Conservation (phyloP, 2,797 vertebrate genomes). For the Basileuterus tristriatus region DNA sequence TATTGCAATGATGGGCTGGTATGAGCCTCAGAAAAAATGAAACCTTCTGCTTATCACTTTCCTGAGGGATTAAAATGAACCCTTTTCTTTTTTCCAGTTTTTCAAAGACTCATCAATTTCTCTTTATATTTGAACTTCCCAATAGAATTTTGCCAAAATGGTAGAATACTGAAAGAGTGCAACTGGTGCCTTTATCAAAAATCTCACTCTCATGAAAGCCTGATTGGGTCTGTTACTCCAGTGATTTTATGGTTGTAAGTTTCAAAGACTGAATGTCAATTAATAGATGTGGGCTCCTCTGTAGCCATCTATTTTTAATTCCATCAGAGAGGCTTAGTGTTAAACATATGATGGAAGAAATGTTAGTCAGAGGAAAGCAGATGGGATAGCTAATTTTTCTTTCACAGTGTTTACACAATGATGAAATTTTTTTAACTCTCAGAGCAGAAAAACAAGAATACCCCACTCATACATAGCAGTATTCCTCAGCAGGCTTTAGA, state of each 20-base stretch:
- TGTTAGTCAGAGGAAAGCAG: slow-evolving; percentile 58
- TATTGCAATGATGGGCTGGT: neutral
- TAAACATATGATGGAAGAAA: slow-evolving; percentile 51
- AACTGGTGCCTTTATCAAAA: neutral
- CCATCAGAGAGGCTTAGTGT: slow-evolving; percentile 10
- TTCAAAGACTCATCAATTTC: neutral
- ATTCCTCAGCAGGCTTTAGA: neutral
- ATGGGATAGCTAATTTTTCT: slow-evolving; percentile 56
- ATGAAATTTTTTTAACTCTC: slow-evolving; percentile 18
- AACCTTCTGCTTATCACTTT: neutral
- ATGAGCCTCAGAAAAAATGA: neutral
- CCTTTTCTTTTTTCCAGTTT: neutral
- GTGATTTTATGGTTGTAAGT: slow-evolving; percentile 24
- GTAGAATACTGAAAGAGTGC: neutral
- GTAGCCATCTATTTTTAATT: slow-evolving; percentile 48
- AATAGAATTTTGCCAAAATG: neutral
- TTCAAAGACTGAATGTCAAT: slow-evolving; percentile 2
- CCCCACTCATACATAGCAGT: neutral
- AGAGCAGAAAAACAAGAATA: slow-evolving; percentile 35
- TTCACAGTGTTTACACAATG: slow-evolving; percentile 49
- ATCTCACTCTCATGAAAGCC: neutral
- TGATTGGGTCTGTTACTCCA: neutral
- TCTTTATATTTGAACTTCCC: neutral
- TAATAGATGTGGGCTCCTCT: slow-evolving; percentile 8
- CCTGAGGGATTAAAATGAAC: neutral